phyloP scores from a whole-genome alignment of 2,888 invertebrate genomes.

The Oscheius sp. region DNA sequence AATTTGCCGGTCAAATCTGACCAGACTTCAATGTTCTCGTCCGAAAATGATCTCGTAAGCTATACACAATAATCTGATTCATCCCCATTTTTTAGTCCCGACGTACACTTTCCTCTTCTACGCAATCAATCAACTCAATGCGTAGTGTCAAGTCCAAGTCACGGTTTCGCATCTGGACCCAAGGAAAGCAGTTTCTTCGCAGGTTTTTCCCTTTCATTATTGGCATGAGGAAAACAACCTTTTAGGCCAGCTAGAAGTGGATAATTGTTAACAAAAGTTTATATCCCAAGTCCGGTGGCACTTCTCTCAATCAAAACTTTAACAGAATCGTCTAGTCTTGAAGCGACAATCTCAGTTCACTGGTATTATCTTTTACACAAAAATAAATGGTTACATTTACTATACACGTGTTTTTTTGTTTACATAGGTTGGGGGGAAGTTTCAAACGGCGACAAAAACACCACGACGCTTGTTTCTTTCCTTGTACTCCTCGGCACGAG shows the following conservation, averaged over 20 bases:
- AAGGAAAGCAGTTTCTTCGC: slow-evolving; percentile 21
- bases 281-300: not conserved
- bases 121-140: slow-evolving; percentile 16
- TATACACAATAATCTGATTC: not conserved
- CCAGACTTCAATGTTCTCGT: not conserved
- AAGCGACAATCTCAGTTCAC: not conserved
- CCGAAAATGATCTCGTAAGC: not conserved
- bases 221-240: not conserved
- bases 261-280: not conserved
- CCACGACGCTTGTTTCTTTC: slow-evolving; percentile 31
- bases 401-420: not conserved
- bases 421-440: not conserved
- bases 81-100: not conserved
- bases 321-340: slow-evolving; percentile 1
- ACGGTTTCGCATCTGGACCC: slow-evolving; percentile 25
- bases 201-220: not conserved
- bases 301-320: not conserved
- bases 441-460: slow-evolving; percentile 6
- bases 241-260: slow-evolving; percentile 1
- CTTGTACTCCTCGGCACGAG: slow-evolving; percentile 33
- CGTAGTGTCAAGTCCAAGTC: slow-evolving; percentile 20
- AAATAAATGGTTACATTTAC: not conserved
- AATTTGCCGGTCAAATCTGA: slow-evolving; percentile 47
- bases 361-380: not conserved
- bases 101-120: slow-evolving; percentile 4